A percentile compares a stretch with the other conserved stretches of the same genome.
These are phyloP conservation scores for Mustela erminea DNA, from an alignment of 2,797 vertebrate species.

Conservation along the genomic window DNA sequence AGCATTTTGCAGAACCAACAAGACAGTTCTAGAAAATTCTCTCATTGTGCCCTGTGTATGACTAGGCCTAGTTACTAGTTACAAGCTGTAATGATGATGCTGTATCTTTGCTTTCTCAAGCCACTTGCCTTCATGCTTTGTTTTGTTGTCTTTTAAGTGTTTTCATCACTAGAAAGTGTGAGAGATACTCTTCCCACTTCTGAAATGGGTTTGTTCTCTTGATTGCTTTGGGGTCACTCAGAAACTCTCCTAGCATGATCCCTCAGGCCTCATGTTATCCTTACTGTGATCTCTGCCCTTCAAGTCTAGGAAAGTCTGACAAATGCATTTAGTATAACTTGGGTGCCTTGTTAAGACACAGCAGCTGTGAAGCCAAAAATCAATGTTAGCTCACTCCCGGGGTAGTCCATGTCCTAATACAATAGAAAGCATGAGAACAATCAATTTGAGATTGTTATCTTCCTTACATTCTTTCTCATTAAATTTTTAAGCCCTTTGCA, in stretches of 20 bases:
- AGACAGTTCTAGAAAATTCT: slow-evolving; percentile 59
- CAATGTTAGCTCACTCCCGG: slow-evolving; percentile 37
- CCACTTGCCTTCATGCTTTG: not conserved
- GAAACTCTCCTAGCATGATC: not conserved
- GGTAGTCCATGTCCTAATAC: not conserved
- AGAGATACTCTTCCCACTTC: not conserved
- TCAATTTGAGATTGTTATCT: not conserved
- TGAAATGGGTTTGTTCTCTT: not conserved
- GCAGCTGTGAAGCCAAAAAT: slow-evolving; percentile 6
- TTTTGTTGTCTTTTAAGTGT: not conserved
- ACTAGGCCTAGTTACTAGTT: not conserved
- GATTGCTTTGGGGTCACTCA: not conserved
- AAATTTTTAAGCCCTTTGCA: slow-evolving; percentile 22
- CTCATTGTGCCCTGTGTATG: not conserved
- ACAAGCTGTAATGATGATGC: slow-evolving; percentile 10
- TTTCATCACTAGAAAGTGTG: not conserved
- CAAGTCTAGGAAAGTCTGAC: not conserved
- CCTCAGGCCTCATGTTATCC: not conserved
- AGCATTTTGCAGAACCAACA: slow-evolving; percentile 45
- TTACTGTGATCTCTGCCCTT: not conserved
- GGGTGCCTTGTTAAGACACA: not conserved
- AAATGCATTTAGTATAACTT: not conserved
- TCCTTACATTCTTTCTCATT: slow-evolving; percentile 51
- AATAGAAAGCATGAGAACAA: slow-evolving; percentile 54
- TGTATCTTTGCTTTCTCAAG: not conserved